These are phyloP conservation scores for Lytechinus variegatus DNA, from an alignment of 35 echinoderm and acorn worm genomes.

Conservation along the genomic window DNA sequence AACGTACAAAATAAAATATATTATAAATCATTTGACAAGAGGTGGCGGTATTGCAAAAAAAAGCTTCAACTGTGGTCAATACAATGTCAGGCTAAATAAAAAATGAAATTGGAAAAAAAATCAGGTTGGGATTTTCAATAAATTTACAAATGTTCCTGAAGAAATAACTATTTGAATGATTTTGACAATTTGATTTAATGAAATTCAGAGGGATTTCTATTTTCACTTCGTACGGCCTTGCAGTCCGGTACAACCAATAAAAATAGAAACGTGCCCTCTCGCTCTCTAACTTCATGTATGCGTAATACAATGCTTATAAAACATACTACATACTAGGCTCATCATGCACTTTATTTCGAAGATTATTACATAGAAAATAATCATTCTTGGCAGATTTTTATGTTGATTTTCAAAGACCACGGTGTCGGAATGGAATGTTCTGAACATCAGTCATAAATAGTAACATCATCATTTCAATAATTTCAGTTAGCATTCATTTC, in stretches of 20 bases:
- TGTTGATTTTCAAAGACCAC: background rate
- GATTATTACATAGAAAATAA: background rate
- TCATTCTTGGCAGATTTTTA: background rate
- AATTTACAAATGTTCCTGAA: no score
- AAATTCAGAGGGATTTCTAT: no score
- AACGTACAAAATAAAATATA: background rate
- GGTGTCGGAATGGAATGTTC: background rate
- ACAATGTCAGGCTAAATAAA: background rate
- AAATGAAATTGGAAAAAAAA: no score
- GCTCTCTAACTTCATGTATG: no score
- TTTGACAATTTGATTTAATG: no score
- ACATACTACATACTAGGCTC: background rate
- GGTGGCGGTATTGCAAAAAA: slow-evolving; percentile 43
- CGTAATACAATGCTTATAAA: no score
- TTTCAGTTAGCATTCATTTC: slow-evolving; percentile 5
- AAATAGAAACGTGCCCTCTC: no score
- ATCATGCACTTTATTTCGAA: background rate
- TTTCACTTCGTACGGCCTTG: no score
- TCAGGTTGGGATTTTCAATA: no score
- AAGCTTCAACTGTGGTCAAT: slow-evolving; percentile 8
- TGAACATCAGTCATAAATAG: background rate
- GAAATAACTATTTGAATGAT: no score
- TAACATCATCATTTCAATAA: slow-evolving; percentile 4
- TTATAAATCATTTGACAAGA: slow-evolving; percentile 48
- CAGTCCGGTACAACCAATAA: no score